Percentiles rank a stretch among this genome's conserved stretches.
Evolutionary conservation across 2,797 vertebrate genomes (phyloP).

Genomic region (Helostoma temminkii): DNA sequence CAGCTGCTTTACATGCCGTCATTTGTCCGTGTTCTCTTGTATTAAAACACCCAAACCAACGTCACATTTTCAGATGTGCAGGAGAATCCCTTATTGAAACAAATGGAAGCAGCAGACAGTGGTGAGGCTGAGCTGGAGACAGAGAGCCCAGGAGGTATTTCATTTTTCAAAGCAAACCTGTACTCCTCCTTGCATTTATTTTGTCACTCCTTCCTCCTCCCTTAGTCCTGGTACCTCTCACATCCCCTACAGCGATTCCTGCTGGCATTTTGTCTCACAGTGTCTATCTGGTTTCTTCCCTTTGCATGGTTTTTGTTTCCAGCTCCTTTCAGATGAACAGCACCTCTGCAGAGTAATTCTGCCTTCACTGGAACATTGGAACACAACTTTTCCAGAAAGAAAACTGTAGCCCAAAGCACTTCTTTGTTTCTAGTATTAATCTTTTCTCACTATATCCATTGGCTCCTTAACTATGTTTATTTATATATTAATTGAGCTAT

Average conservation of each 20-base stretch:
- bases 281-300: constrained; percentile 39
- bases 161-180: constrained; percentile 56
- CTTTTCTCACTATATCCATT: background rate
- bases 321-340: constrained; percentile 36
- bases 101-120: constrained; percentile 79
- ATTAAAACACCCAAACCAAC: constrained; percentile 63
- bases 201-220: constrained; percentile 47
- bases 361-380: constrained; percentile 25
- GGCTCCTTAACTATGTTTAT: no score
- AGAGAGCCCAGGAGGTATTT: constrained; percentile 85
- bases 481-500: no score
- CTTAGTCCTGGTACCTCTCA: constrained; percentile 30
- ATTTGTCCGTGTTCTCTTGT: constrained; percentile 35
- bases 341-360: constrained; percentile 10
- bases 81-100: constrained; percentile 82
- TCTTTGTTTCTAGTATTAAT: constrained; percentile 7
- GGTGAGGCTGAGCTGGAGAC: constrained; percentile 77
- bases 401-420: constrained; percentile 39
- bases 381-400: constrained; percentile 5
- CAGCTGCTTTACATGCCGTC: constrained; percentile 19
- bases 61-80: constrained; percentile 85
- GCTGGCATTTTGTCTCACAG: constrained; percentile 47
- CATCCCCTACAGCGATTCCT: background rate
- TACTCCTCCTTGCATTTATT: constrained; percentile 43
- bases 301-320: constrained; percentile 66